Evolutionary conservation across 2,888 invertebrate species (phyloP).

Genomic region (Phasia obesa): DNA sequence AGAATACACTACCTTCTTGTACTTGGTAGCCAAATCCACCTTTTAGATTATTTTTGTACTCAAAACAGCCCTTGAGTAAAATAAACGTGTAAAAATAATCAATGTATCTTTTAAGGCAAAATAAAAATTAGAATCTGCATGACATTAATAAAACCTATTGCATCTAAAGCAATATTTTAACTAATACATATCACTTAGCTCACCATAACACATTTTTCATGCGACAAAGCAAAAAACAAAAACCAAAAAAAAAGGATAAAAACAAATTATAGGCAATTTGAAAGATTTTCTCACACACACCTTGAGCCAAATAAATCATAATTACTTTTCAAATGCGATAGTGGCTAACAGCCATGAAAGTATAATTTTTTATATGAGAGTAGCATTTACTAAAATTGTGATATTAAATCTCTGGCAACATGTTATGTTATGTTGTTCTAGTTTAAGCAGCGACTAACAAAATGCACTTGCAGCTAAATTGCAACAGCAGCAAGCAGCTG

Average conservation of each 20-base stretch:
- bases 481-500: slow-evolving; percentile 14
- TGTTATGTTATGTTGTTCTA: slow-evolving; percentile 58
- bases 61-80: no score
- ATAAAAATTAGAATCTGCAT: neutral
- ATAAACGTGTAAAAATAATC: neutral
- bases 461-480: slow-evolving; percentile 59
- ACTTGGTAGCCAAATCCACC: no score
- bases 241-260: neutral
- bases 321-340: slow-evolving; percentile 67
- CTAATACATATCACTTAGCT: neutral
- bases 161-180: neutral
- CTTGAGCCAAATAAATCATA: slow-evolving; percentile 62
- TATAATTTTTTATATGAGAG: slow-evolving; percentile 35
- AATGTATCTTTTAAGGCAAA: neutral
- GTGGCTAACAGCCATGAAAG: slow-evolving; percentile 39
- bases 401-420: slow-evolving; percentile 46
- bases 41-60: no score
- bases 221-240: neutral
- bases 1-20: no score
- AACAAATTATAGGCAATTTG: slow-evolving; percentile 46
- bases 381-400: slow-evolving; percentile 37
- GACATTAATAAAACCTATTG: neutral
- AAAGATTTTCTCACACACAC: slow-evolving; percentile 55
- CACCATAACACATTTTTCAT: neutral
- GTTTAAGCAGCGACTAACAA: slow-evolving; percentile 47